phyloP scores from a whole-genome alignment of 30 jellyfish, hydroid and myxozoan species.

The Aurelia coerulea region DNA sequence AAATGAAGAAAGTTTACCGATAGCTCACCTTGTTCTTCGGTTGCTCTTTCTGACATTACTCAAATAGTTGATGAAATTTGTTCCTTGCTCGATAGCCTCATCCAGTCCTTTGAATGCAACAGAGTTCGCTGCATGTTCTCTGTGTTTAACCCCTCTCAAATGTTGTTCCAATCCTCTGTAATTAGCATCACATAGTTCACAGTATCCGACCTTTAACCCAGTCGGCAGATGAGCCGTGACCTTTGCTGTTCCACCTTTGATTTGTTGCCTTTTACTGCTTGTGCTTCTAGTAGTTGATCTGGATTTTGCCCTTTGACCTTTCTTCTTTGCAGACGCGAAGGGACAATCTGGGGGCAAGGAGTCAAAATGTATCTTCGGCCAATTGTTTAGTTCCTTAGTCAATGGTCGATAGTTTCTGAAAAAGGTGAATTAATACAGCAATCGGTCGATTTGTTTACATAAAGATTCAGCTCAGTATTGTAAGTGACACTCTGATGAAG shows the following conservation, averaged over 20 bases:
- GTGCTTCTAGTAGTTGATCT: conserved; percentile 15
- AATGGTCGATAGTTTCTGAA: conserved; percentile 33
- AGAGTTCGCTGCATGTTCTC: conserved; percentile 25
- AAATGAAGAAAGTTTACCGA: too few relatives aligned
- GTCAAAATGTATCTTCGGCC: conserved; percentile 43
- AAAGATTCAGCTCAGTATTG: too few relatives aligned
- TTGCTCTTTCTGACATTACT: neutral
- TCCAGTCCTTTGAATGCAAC: conserved; percentile 48
- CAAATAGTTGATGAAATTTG: conserved; percentile 13
- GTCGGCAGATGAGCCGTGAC: conserved; percentile 34
- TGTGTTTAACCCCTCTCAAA: conserved; percentile 45
- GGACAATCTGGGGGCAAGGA: conserved; percentile 50
- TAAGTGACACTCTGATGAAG: too few relatives aligned
- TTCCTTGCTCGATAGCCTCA: conserved; percentile 32
- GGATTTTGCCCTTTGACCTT: neutral
- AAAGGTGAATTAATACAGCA: neutral
- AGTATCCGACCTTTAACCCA: conserved; percentile 33
- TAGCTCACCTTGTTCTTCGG: too few relatives aligned
- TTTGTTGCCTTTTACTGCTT: conserved; percentile 1
- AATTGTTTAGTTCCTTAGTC: conserved; percentile 16
- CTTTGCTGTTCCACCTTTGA: conserved; percentile 27
- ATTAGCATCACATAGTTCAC: conserved; percentile 49
- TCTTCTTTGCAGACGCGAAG: conserved; percentile 27
- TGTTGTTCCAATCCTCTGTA: conserved; percentile 55
- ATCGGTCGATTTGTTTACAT: neutral